These are phyloP conservation scores for Leucophora obtusa DNA, from an alignment of 2,888 invertebrate genomes.

Conservation along the genomic window DNA sequence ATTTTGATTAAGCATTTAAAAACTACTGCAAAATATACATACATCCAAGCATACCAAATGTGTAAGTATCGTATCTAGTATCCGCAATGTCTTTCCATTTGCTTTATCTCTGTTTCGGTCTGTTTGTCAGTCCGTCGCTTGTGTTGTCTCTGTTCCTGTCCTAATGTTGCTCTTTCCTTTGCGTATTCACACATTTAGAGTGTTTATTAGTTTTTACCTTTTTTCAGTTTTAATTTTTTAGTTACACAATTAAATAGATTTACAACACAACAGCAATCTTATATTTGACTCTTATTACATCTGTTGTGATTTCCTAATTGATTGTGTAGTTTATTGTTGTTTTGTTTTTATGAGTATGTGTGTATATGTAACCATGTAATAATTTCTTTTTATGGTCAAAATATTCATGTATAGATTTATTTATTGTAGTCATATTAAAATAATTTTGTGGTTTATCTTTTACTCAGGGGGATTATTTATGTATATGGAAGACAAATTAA, in stretches of 20 bases:
- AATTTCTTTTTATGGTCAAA: neutral
- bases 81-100: constrained; percentile 27
- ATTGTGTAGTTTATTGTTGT: constrained; percentile 53
- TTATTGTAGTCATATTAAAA: neutral
- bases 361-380: neutral
- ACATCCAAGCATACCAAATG: neutral
- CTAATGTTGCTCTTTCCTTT: neutral
- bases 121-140: neutral
- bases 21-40: constrained; percentile 29
- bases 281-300: constrained; percentile 65
- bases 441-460: neutral
- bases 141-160: neutral
- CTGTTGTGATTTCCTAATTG: constrained; percentile 75
- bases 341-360: constrained; percentile 34
- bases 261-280: constrained; percentile 21
- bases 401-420: neutral
- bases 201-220: constrained; percentile 34
- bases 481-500: no score
- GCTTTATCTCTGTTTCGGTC: neutral
- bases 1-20: constrained; percentile 61
- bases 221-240: constrained; percentile 13
- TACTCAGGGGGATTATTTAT: neutral
- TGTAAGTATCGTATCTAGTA: constrained; percentile 6
- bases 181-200: neutral
- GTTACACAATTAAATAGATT: constrained; percentile 28